These are phyloP conservation scores for Odontomyia ornata DNA, from an alignment of 2,888 invertebrate species.

Conservation along the genomic window DNA sequence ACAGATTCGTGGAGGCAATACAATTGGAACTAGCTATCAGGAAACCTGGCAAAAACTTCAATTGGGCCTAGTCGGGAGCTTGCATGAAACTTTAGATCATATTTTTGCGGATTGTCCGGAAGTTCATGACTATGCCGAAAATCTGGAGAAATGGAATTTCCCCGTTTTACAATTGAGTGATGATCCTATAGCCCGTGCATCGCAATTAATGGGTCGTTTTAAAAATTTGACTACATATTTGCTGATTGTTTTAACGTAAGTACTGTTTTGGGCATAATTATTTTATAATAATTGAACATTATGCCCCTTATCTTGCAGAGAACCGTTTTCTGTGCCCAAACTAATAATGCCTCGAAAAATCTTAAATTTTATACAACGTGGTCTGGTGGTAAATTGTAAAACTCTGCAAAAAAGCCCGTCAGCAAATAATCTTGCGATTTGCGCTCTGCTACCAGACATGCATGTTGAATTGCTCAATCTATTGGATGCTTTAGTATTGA, in stretches of 20 bases:
- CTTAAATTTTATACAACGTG: constrained; percentile 55
- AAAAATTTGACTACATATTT: constrained; percentile 54
- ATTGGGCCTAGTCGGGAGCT: constrained; percentile 54
- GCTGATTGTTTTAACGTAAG: constrained; percentile 52
- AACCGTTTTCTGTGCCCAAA: constrained; percentile 58
- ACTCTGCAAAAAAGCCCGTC: constrained; percentile 55
- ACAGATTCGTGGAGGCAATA: constrained; percentile 56
- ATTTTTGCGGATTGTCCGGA: constrained; percentile 55
- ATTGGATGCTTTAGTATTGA: constrained; percentile 53
- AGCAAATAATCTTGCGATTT: constrained; percentile 56
- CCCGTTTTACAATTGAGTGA: constrained; percentile 50
- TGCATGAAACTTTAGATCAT: constrained; percentile 54
- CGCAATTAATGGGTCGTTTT: constrained; percentile 54
- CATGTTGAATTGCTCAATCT: constrained; percentile 55
- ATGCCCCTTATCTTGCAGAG: constrained; percentile 50
- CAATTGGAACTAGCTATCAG: constrained; percentile 56
- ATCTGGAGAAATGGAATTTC: constrained; percentile 48
- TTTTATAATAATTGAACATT: not conserved
- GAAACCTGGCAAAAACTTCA: constrained; percentile 57
- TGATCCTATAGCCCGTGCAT: constrained; percentile 55
- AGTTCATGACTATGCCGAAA: constrained; percentile 52
- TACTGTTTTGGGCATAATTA: constrained; percentile 40
- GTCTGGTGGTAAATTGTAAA: constrained; percentile 55
- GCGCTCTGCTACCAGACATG: constrained; percentile 55
- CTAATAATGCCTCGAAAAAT: constrained; percentile 55